Conservation (phyloP, 2,888 invertebrate species). For the Zhengitettix transpicula region DNA sequence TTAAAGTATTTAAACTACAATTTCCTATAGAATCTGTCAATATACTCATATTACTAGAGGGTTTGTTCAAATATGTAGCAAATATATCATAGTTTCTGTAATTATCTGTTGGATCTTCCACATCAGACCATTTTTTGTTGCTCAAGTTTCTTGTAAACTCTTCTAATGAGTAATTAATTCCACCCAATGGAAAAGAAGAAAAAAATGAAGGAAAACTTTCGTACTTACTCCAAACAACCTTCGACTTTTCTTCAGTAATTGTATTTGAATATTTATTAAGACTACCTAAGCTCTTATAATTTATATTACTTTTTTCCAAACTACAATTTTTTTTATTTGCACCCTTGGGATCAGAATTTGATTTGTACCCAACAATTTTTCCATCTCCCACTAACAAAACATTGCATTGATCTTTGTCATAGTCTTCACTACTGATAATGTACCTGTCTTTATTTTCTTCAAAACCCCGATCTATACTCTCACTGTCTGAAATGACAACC, state of each 20-base stretch:
- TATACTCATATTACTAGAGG: no score
- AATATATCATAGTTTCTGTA: background rate
- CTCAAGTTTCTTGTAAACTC: background rate
- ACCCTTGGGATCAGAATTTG: background rate
- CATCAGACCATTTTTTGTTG: background rate
- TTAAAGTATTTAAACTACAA: constrained; percentile 37
- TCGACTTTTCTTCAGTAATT: background rate
- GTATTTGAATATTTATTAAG: background rate
- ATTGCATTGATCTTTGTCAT: background rate
- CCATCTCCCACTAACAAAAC: background rate
- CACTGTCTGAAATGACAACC: no score
- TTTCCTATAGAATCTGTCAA: background rate
- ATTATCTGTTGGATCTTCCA: background rate
- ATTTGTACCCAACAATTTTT: background rate
- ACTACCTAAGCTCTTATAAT: no score
- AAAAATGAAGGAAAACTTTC: constrained; percentile 6
- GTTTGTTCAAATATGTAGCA: no score
- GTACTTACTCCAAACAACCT: constrained; percentile 1
- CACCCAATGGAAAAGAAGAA: background rate
- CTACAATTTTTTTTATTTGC: no score
- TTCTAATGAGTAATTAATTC: constrained; percentile 1
- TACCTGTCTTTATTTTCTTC: background rate
- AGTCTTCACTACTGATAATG: background rate
- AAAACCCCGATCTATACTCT: background rate
- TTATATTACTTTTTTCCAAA: no score